These are phyloP conservation scores for Eulacestoma nigropectus DNA, from an alignment of 2,113 vertebrate genomes.

Conservation along the genomic window DNA sequence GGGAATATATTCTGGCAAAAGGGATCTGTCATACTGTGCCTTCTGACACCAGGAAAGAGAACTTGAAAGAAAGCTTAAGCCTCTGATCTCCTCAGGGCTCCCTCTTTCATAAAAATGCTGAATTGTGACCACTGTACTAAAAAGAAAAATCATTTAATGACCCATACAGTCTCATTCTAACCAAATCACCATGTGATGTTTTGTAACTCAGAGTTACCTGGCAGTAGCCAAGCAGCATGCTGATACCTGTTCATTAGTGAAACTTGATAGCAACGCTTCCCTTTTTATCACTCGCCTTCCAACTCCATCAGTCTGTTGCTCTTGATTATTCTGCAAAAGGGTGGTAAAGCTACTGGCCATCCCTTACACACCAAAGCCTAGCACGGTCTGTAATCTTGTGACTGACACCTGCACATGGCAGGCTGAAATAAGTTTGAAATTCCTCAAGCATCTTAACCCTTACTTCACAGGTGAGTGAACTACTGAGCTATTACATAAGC, in stretches of 20 bases:
- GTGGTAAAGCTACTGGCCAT: not conserved
- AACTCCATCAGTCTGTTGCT: not conserved
- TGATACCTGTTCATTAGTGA: not conserved
- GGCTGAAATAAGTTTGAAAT: not conserved
- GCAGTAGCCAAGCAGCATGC: not conserved
- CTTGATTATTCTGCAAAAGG: not conserved
- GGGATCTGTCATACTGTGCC: not conserved
- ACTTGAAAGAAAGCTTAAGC: constrained; percentile 1
- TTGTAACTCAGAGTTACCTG: not conserved
- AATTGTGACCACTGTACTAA: not conserved
- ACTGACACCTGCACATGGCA: not conserved
- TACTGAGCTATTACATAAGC: not conserved
- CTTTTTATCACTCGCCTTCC: not conserved
- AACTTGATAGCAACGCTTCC: not conserved
- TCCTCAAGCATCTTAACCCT: not conserved
- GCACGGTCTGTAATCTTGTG: not conserved
- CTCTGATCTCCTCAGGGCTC: not conserved
- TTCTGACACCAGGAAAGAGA: not conserved
- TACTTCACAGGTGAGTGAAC: not conserved
- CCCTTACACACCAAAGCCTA: not conserved
- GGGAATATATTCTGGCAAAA: not conserved
- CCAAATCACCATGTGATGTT: not conserved
- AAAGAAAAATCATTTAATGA: not conserved
- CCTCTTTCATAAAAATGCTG: not conserved
- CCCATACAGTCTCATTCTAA: not conserved